Base-by-base conservation (phyloP, 2,888 invertebrate genomes). In the Machimus atricapillus region DNA sequence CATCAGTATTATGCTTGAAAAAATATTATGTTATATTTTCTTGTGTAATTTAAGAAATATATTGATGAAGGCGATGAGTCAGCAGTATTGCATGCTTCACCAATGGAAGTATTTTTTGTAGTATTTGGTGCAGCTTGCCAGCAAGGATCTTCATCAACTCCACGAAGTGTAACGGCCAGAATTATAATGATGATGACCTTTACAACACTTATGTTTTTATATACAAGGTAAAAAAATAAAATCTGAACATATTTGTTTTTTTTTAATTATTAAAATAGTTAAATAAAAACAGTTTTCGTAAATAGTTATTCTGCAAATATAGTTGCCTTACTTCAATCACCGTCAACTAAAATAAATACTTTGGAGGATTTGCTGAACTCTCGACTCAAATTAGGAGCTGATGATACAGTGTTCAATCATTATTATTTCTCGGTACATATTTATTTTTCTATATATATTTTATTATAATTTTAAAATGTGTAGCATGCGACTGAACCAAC, bases 281-380 rank as follows among this genome's bases (percentile, higher is more conserved):
- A 27, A 52, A 14, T 58, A 82, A 14, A 56, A 23, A 79, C 1
- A 9, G 27, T 46, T 79, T 78, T 78, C 19, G 40, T 23, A 16
- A 23, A 31, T 52, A 95, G 96, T 0, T 96, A 96, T 90, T 94
- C 96, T 0, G 96, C 96, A 0, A 96, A 96, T 90, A 96, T 96
- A 78, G 96, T 96, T 0, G 95, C 96, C 1, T 91, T 96, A 1
- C 93, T 96, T 0, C 96, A 96, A 90, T 95, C 96, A 0, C 95
- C 96, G 37, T 95, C 96, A 0, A 94, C 94, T 1, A 94, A 94
- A 89, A 95, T 96, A 87, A 94, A 93, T 89, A 95, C 94, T 0
- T 90, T 96, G 12, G 92, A 94, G 1, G 96, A 96, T 90, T 92
- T 96, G 34, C 91, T 95, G 3, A 93, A 94, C 88, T 96, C 96